Base-by-base conservation (phyloP, 2,113 vertebrate genomes). In the Macroglossus sobrinus region DNA sequence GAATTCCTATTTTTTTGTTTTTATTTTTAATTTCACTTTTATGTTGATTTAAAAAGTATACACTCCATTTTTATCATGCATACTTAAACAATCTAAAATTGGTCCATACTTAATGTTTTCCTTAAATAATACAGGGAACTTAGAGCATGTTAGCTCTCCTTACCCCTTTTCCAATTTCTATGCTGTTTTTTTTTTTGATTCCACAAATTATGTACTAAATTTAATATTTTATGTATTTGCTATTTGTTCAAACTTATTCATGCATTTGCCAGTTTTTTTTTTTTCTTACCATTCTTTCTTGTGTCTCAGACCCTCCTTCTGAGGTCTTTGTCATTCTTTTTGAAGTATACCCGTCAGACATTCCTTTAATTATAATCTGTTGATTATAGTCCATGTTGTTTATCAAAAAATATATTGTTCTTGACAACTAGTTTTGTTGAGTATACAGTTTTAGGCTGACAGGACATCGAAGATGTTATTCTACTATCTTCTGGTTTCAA, bases 381-480 rank as follows among this genome's bases (percentile, higher is more conserved):
- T 75, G 74, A 81, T 59, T 55, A 33, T 4, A 28, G 55, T 72
- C 8, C 28, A 11, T 91, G 38, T 81, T 80, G 21, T 57, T 95
- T 96, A 61, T 71, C 76, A 88, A 21, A 90, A 86, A 84, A 93
- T 38, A 13, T 38, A 53, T 93, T 94, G 71, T 78, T 78, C 63
- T 78, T 76, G 61, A 38, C 59, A 85, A 1, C n/a, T 72, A 24
- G 47, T 76, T 38, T 71, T 72, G 21, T 18, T 63, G 28, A 24
- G 19, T 53, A 50, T 89, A 69, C 16, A 35, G 26, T 61, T 3
- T 82, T 82, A 63, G 30, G 7, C 40, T 89, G n/a, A 38, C n/a
- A 82, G 10, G 21, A 63, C 40, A 12, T 3, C 81, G 24, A 76
- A 82, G 21, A 72, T n/a, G 21, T 11, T 69, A 7, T 85, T 33